These are phyloP conservation scores for Sarotherodon lohbergeri DNA, from an alignment of 2,113 vertebrate species.

Conservation along the genomic window DNA sequence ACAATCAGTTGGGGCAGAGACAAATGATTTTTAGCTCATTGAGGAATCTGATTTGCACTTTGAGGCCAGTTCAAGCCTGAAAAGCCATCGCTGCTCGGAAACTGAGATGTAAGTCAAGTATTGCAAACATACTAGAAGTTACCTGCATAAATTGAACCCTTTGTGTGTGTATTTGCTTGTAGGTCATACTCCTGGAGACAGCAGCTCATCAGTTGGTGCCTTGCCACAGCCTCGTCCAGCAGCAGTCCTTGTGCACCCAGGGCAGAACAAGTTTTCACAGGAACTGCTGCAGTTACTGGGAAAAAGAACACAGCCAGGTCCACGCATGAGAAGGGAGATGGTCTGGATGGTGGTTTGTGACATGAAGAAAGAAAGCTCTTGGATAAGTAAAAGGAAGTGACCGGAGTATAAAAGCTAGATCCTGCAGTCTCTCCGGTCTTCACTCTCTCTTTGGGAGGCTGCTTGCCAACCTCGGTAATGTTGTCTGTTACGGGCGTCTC, in stretches of 20 bases:
- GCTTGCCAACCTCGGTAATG: not conserved
- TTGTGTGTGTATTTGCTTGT: not conserved
- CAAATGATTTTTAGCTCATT: not conserved
- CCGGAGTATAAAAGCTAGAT: not conserved
- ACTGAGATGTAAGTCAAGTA: slow-evolving; percentile 8
- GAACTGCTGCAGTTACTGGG: slow-evolving; percentile 18
- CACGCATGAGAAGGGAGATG: not conserved
- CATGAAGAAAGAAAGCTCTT: not conserved
- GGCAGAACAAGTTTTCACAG: slow-evolving; percentile 19
- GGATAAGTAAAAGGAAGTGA: not conserved
- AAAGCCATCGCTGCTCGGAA: slow-evolving; percentile 31
- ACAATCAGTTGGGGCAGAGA: not conserved
- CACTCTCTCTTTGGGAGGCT: not conserved
- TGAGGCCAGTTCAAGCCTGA: slow-evolving; percentile 31
- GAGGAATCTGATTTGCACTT: slow-evolving; percentile 8
- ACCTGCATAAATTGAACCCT: too few species aligned
- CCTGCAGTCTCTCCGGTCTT: not conserved
- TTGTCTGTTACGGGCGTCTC: not conserved
- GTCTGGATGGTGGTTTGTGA: not conserved
- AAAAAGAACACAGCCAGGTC: not conserved
- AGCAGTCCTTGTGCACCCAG: not conserved
- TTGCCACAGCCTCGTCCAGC: not conserved
- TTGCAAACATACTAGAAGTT: too few species aligned
- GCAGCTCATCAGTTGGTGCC: not conserved
- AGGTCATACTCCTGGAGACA: not conserved